Conservation (phyloP, 2,797 vertebrate genomes). For the Selene dorsalis region DNA sequence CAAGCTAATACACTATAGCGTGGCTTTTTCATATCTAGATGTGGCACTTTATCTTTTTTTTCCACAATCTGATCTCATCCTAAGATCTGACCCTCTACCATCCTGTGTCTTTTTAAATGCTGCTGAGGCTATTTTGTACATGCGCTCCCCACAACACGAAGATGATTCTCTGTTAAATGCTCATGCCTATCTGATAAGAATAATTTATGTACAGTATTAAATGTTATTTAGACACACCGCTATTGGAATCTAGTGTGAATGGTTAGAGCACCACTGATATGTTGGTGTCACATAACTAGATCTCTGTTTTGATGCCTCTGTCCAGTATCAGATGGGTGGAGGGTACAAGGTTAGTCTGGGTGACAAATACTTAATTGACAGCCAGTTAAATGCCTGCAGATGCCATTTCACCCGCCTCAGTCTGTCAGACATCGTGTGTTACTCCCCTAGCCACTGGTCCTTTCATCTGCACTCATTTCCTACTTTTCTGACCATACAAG, state of each 20-base stretch:
- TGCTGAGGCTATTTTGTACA: background rate
- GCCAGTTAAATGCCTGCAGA: slow-evolving; percentile 34
- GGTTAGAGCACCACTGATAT: background rate
- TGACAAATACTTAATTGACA: slow-evolving; percentile 26
- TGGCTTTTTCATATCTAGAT: slow-evolving; percentile 6
- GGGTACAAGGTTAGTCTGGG: slow-evolving; percentile 31
- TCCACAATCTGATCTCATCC: background rate
- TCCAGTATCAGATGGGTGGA: slow-evolving; percentile 7
- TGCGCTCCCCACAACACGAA: background rate
- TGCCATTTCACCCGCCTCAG: slow-evolving; percentile 41
- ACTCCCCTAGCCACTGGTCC: slow-evolving; percentile 14
- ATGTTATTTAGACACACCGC: slow-evolving; percentile 14
- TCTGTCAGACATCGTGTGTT: slow-evolving; percentile 31
- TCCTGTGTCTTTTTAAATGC: slow-evolving; percentile 8
- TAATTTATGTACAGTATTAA: slow-evolving; percentile 12
- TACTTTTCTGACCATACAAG: slow-evolving; percentile 4
- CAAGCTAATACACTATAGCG: background rate
- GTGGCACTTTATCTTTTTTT: slow-evolving; percentile 6
- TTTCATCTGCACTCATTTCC: slow-evolving; percentile 24
- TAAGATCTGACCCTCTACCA: background rate
- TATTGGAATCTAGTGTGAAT: background rate
- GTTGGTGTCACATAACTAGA: background rate
- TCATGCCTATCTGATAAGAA: background rate
- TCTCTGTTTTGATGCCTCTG: slow-evolving; percentile 10
- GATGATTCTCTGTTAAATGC: background rate